These are phyloP conservation scores for Lampris incognitus DNA, from an alignment of 2,113 vertebrate genomes.

Conservation along the genomic window DNA sequence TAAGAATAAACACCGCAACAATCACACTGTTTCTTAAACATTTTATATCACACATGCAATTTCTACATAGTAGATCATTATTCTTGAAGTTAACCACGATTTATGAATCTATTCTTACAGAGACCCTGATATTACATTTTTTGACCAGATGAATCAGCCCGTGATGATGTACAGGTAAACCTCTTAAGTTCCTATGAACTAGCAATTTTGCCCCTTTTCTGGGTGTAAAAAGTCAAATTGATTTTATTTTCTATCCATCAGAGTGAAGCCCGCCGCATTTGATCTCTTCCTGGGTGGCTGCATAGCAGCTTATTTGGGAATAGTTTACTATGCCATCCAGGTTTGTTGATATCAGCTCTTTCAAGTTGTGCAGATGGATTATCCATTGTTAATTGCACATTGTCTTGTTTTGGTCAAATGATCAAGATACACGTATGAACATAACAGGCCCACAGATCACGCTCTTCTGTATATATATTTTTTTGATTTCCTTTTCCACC, in stretches of 20 bases:
- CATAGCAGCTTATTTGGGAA: conserved; percentile 81
- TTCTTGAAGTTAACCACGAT: background rate
- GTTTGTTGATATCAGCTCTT: conserved; percentile 52
- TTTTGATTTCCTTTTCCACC: too few species aligned
- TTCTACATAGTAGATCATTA: too few species aligned
- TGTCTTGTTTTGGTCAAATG: background rate
- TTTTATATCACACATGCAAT: too few species aligned
- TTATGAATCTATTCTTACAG: conserved; percentile 55
- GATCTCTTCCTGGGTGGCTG: conserved; percentile 84
- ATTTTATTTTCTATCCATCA: conserved; percentile 40
- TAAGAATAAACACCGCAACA: too few species aligned
- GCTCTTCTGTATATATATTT: conserved; percentile 25
- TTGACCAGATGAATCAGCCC: conserved; percentile 83
- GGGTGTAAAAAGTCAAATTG: background rate
- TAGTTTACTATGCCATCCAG: conserved; percentile 81
- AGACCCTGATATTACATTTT: conserved; percentile 83
- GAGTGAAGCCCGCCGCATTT: conserved; percentile 85
- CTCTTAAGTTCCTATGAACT: background rate
- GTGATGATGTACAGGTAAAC: conserved; percentile 83
- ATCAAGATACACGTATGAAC: background rate
- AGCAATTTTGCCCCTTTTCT: background rate
- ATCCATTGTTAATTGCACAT: background rate
- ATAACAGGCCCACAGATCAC: background rate
- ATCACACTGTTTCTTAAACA: too few species aligned
- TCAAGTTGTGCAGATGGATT: background rate